Evolutionary conservation across 1,140 invertebrate genomes (phyloP).

Genomic region (fruit fly (Drosophila melanogaster)): Release_6_plus_ISO1_MT NC_004354.4:8635001-8635500

Average conservation of each 20-base stretch:
- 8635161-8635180: too few species aligned
- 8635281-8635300: conserved; percentile 80
- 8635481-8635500: conserved; percentile 77
- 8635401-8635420: conserved; percentile 5
- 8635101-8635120: too few species aligned
- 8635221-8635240: conserved; percentile 77
- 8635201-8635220: not conserved
- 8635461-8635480: conserved; percentile 79
- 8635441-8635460: conserved; percentile 28
- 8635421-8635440: not conserved
- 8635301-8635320: conserved; percentile 82
- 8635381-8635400: conserved; percentile 4
- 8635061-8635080: too few species aligned
- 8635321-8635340: conserved; percentile 55
- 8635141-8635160: too few species aligned
- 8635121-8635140: too few species aligned
- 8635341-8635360: not conserved
- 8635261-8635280: conserved; percentile 84
- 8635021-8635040: not conserved
- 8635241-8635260: conserved; percentile 84
- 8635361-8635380: conserved; percentile 30
- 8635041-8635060: not conserved
- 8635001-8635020: conserved; percentile 5
- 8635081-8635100: too few species aligned
- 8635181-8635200: not conserved